Percentiles rank a stretch among this genome's conserved stretches.
Evolutionary conservation across 2,888 invertebrate genomes (phyloP).

Genomic region (Unio pictorum): DNA sequence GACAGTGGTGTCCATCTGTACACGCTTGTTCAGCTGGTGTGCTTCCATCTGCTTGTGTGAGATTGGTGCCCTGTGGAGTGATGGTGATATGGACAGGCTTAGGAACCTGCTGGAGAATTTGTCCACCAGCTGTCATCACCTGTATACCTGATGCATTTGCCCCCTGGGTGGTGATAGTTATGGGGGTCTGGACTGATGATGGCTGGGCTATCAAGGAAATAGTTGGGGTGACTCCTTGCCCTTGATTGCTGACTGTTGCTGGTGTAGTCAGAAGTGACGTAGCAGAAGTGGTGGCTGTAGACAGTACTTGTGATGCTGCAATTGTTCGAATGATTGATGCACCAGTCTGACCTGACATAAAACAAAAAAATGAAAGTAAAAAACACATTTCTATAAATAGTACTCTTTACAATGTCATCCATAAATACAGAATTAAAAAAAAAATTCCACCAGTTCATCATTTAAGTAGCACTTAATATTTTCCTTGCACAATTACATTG

Average conservation of each 20-base stretch:
- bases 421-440: no score
- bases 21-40: slow-evolving; percentile 15
- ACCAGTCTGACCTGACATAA: slow-evolving; percentile 25
- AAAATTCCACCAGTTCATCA: no score
- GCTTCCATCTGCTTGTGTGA: slow-evolving; percentile 11
- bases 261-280: slow-evolving; percentile 35
- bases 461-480: no score
- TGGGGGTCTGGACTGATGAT: slow-evolving; percentile 40
- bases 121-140: slow-evolving; percentile 28
- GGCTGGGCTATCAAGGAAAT: slow-evolving; percentile 58
- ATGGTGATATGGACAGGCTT: slow-evolving; percentile 62
- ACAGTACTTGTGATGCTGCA: slow-evolving; percentile 35
- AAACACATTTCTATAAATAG: no score
- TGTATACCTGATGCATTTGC: slow-evolving; percentile 33
- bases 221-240: slow-evolving; percentile 40
- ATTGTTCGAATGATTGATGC: slow-evolving; percentile 43
- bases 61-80: slow-evolving; percentile 43
- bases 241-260: slow-evolving; percentile 47
- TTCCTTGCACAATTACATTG: no score
- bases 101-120: slow-evolving; percentile 28
- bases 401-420: no score
- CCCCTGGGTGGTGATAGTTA: slow-evolving; percentile 44
- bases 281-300: slow-evolving; percentile 26
- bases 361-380: background rate
- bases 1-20: slow-evolving; percentile 35